Evolutionary conservation across 2,888 invertebrate species (phyloP).

Genomic region (Autographa gamma): DNA sequence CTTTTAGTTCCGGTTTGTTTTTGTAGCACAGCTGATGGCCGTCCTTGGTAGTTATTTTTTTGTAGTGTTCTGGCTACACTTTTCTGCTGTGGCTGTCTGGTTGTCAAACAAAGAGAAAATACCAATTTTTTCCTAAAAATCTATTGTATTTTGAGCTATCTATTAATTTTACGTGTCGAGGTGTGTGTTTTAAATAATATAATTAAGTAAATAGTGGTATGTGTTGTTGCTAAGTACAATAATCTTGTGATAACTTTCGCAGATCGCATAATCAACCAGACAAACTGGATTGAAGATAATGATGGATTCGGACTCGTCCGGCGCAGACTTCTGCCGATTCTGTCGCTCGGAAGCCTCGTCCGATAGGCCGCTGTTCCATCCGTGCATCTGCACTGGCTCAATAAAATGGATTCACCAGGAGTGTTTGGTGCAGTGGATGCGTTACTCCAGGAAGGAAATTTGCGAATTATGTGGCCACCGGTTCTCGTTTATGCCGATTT

Average conservation of each 20-base stretch:
- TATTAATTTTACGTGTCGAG: constrained; percentile 62
- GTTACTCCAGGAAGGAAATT: constrained; percentile 99
- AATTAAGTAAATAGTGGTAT: constrained; percentile 23
- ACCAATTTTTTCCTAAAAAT: constrained; percentile 68
- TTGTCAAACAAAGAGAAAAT: constrained; percentile 79
- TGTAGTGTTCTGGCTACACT: constrained; percentile 54
- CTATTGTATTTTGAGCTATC: constrained; percentile 65
- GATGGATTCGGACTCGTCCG: constrained; percentile 87
- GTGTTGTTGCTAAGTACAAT: constrained; percentile 47
- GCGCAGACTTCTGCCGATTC: constrained; percentile 98
- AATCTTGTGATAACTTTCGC: constrained; percentile 69
- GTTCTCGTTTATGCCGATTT: constrained; percentile 99
- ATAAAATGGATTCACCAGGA: constrained; percentile 99
- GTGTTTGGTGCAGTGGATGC: constrained; percentile 99
- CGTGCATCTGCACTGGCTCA: constrained; percentile 99
- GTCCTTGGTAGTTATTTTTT: constrained; percentile 44
- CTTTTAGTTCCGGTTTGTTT: not conserved
- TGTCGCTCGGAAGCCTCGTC: constrained; percentile 98
- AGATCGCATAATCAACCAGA: constrained; percentile 77
- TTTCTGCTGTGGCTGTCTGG: constrained; percentile 62
- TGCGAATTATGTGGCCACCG: constrained; percentile 99
- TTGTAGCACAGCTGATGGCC: constrained; percentile 41
- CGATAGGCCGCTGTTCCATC: constrained; percentile 98
- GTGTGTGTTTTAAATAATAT: constrained; percentile 61
- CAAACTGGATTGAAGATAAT: constrained; percentile 84